Evolutionary conservation across 92 coral and sea anemone genomes (phyloP), one percentile per base, ranked within the genome.

Genomic region (Parazoanthus atlanticus): DNA sequence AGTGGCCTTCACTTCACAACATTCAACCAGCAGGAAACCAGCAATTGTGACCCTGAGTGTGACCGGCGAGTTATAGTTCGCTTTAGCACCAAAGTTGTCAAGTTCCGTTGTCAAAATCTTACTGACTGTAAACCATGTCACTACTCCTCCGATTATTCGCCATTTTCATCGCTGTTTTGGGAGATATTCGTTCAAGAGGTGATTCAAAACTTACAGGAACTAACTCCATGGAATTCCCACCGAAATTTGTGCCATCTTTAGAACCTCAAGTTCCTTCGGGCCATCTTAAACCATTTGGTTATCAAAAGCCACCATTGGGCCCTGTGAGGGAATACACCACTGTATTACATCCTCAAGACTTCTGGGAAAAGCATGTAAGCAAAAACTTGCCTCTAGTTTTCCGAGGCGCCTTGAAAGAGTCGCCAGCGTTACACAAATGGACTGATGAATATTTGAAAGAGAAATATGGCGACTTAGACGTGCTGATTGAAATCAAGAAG

Each of bases 381-480:
- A 85, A 89, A 34, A 91, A 90, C 78, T 83, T 89, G 36, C 99
- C 99, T 40, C 93, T 97, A n/a, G 97, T 97, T 0, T 97, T 92
- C 61, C 91, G 99, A 47, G 93, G 92, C 80, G 99, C 96, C 3
- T 79, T 93, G 52, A 85, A 92, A 9, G 90, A 94, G 69, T 95
- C 98, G 65, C 99, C 98, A 40, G 98, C 99, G 28, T 34, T 88
- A 64, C 36, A 82, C 38, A 90, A 76, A 82, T 97, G 99, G 99
- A 93, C 85, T 0, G 99, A 97, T 74, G 90, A 87, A 8, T 95
- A 97, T 75, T 79, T 97, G 87, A 96, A 88, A 25, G 89, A 89
- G 41, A 91, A 85, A 41, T 95, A 91, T 80, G 99, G 99, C 46
- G 99, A 97, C 54, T 85, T 97, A 78, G 99, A 97, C 31, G 98